These are phyloP conservation scores for Silurus glanis DNA, from an alignment of 2,113 vertebrate genomes.

Conservation along the genomic window DNA sequence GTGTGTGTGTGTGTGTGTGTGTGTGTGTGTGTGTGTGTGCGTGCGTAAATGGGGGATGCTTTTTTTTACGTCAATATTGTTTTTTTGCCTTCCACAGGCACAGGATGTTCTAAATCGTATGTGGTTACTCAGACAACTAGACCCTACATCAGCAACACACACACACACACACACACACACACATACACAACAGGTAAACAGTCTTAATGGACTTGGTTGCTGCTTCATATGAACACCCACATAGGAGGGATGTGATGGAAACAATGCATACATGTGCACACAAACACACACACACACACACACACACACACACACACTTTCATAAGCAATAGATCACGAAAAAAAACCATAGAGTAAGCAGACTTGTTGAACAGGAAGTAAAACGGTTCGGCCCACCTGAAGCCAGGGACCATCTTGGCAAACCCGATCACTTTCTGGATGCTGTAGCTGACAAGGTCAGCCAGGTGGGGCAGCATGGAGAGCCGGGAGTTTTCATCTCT, in stretches of 20 bases:
- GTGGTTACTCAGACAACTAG: constrained; percentile 39
- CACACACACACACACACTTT: background rate
- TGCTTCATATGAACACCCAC: background rate
- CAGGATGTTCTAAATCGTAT: constrained; percentile 39
- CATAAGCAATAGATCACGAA: background rate
- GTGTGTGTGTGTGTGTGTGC: background rate
- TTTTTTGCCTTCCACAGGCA: constrained; percentile 23
- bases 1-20: background rate
- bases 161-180: constrained; percentile 5
- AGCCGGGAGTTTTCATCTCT: constrained; percentile 73
- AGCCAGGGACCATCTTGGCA: constrained; percentile 97
- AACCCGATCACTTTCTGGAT: constrained; percentile 98
- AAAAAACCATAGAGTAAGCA: background rate
- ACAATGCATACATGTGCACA: background rate
- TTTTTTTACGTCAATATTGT: constrained; percentile 22
- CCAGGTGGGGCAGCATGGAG: constrained; percentile 93
- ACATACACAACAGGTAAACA: background rate
- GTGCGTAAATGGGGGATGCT: constrained; percentile 6
- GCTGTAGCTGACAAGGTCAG: constrained; percentile 96
- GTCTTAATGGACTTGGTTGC: background rate
- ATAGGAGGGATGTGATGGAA: background rate
- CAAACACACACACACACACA: background rate
- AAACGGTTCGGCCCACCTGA: constrained; percentile 77
- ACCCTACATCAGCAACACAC: constrained; percentile 2
- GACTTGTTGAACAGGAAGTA: background rate